phyloP scores from a whole-genome alignment of 2,113 vertebrate genomes.

The Romanogobio albipinnatus region DNA sequence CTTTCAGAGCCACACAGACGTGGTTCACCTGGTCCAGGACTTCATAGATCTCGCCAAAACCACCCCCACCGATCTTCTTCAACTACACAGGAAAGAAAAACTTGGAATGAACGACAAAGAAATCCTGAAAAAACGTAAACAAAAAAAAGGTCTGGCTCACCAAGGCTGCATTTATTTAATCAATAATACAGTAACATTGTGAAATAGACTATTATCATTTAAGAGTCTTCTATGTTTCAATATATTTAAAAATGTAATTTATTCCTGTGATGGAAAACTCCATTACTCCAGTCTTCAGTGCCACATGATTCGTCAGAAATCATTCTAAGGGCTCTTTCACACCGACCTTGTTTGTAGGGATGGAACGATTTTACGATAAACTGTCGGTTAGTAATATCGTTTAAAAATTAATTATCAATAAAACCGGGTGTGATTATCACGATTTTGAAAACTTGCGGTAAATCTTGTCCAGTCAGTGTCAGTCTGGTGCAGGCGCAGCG shows the following conservation, averaged over 20 bases:
- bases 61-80: constrained; percentile 97
- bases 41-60: constrained; percentile 99
- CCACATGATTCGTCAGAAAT: background rate
- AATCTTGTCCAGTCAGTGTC: too few species aligned
- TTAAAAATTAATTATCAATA: too few species aligned
- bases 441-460: too few species aligned
- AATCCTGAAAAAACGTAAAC: background rate
- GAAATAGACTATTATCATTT: background rate
- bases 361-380: too few species aligned
- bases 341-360: too few species aligned
- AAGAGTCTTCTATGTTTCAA: background rate
- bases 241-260: background rate
- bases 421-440: too few species aligned
- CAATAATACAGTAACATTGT: background rate
- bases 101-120: background rate
- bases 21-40: constrained; percentile 94
- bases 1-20: constrained; percentile 93
- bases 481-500: too few species aligned
- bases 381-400: too few species aligned
- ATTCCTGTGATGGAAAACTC: background rate
- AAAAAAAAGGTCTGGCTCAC: background rate
- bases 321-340: background rate
- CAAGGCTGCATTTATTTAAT: background rate
- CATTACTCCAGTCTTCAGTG: background rate
- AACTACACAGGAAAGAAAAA: constrained; percentile 69